A percentile compares a stretch with the other conserved stretches of the same genome.
Evolutionary conservation across 2,797 vertebrate genomes (phyloP).

Genomic region (Esox lucius): DNA sequence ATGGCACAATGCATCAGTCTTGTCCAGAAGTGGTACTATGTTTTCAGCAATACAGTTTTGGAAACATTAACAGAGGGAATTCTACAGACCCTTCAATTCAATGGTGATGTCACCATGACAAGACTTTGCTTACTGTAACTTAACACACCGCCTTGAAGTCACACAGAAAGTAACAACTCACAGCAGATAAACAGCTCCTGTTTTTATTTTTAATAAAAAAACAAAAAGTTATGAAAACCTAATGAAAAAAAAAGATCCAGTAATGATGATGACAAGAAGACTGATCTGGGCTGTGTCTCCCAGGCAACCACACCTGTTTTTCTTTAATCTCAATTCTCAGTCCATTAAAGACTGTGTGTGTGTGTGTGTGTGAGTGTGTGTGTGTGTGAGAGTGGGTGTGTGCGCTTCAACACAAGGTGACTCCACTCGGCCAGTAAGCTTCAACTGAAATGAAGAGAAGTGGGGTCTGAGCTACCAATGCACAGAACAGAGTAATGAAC

Average conservation of each 20-base stretch:
- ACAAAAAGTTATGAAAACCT: slow-evolving; percentile 72
- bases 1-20: slow-evolving; percentile 37
- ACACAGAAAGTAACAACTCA: slow-evolving; percentile 11
- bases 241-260: slow-evolving; percentile 66
- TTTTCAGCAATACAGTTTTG: slow-evolving; percentile 36
- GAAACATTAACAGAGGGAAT: slow-evolving; percentile 53
- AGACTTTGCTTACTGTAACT: slow-evolving; percentile 36
- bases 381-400: slow-evolving; percentile 22
- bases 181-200: slow-evolving; percentile 48
- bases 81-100: slow-evolving; percentile 35
- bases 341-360: slow-evolving; percentile 31
- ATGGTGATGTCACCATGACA: slow-evolving; percentile 45
- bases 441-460: slow-evolving; percentile 22
- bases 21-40: slow-evolving; percentile 19
- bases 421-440: slow-evolving; percentile 24
- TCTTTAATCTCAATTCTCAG: slow-evolving; percentile 27
- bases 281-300: slow-evolving; percentile 60
- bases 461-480: slow-evolving; percentile 6
- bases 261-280: slow-evolving; percentile 59
- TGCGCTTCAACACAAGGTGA: slow-evolving; percentile 14
- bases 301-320: slow-evolving; percentile 56
- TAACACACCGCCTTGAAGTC: slow-evolving; percentile 1
- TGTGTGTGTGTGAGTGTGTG: slow-evolving; percentile 25
- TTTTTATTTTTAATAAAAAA: slow-evolving; percentile 82
- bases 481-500: slow-evolving; percentile 13